Conservation (phyloP, 1,140 invertebrate genomes). For the Centruroides vittatus region DNA sequence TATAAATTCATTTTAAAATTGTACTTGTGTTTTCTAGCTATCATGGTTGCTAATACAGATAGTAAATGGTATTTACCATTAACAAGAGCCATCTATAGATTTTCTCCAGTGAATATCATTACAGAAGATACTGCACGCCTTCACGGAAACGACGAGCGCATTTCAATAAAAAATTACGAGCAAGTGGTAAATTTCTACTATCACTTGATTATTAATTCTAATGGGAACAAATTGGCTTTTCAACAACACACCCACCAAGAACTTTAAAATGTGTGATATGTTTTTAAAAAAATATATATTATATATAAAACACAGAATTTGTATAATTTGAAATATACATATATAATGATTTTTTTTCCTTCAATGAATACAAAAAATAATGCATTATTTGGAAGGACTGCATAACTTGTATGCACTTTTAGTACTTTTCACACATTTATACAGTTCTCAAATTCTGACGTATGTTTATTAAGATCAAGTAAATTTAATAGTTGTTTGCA, state of each 20-base stretch:
- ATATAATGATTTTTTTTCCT: no score
- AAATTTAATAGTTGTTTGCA: no score
- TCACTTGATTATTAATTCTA: constrained; percentile 37
- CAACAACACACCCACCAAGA: constrained; percentile 10
- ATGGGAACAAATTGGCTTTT: constrained; percentile 17
- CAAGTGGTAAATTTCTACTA: constrained; percentile 39
- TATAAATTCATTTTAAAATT: not conserved
- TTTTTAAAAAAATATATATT: no score
- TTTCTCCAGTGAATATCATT: constrained; percentile 32
- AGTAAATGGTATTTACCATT: constrained; percentile 36
- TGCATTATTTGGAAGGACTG: no score
- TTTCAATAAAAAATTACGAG: constrained; percentile 35
- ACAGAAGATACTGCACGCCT: constrained; percentile 30
- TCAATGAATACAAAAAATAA: no score
- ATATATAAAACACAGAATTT: no score
- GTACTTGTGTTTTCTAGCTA: constrained; percentile 21
- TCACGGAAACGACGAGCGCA: constrained; percentile 41
- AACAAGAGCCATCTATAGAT: constrained; percentile 37
- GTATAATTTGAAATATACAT: no score
- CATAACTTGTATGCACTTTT: no score
- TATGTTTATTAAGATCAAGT: no score
- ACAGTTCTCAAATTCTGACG: no score
- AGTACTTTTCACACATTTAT: no score
- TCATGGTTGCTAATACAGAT: constrained; percentile 41
- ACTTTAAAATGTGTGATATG: not conserved